Percentiles rank a stretch among this genome's conserved stretches.
Evolutionary conservation across 2,797 vertebrate species (phyloP).

Genomic region (Peromyscus nudipes): DNA sequence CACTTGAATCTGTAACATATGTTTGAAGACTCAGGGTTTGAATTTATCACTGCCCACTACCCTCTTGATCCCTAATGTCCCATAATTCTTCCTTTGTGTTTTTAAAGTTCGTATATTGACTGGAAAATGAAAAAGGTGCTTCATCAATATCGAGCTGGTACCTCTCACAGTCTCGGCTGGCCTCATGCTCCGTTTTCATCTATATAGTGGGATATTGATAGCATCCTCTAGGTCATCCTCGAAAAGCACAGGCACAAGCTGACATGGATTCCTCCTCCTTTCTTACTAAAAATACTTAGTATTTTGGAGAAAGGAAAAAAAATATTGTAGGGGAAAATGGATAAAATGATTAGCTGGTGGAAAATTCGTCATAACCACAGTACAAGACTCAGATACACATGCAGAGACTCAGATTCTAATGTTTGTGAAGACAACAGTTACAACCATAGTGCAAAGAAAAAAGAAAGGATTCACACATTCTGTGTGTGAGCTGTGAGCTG

Average conservation of each 20-base stretch:
- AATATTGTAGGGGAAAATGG: background rate
- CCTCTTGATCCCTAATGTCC: background rate
- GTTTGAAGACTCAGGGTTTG: background rate
- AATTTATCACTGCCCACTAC: background rate
- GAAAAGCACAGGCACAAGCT: background rate
- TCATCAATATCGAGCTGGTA: background rate
- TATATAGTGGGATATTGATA: conserved; percentile 10
- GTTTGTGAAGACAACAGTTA: background rate
- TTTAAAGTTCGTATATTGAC: background rate
- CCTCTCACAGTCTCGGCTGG: background rate
- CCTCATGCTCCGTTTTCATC: background rate
- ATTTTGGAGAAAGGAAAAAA: background rate
- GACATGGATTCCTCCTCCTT: background rate
- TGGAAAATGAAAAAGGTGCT: background rate
- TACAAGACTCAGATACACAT: background rate
- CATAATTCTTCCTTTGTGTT: background rate
- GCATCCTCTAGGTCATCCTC: background rate
- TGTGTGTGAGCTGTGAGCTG: background rate
- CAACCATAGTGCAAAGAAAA: background rate
- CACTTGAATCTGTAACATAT: background rate
- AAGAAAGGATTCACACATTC: background rate
- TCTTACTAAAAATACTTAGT: background rate
- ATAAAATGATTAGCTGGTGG: background rate
- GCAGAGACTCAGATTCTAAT: background rate
- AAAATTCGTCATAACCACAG: background rate